Percentiles rank a stretch among this genome's conserved stretches.
Conservation (phyloP, 2,888 invertebrate species). For the Incurvaria masculella region DNA sequence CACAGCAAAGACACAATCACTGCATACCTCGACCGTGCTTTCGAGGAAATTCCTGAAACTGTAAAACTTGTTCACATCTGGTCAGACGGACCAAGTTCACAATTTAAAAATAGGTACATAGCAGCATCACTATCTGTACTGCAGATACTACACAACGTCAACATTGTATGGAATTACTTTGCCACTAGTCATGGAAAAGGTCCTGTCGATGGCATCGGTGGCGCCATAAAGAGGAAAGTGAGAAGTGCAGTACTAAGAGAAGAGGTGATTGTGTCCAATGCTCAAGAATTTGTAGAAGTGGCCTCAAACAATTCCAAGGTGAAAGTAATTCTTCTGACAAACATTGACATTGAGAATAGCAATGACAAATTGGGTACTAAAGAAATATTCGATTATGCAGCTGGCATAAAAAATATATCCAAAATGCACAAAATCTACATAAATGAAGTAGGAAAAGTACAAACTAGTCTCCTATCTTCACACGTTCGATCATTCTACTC, state of each 20-base stretch:
- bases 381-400: no score
- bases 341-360: background rate
- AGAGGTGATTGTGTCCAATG: background rate
- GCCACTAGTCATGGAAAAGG: slow-evolving; percentile 1
- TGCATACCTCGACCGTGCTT: background rate
- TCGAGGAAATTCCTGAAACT: background rate
- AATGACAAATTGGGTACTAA: no score
- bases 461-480: no score
- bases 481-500: no score
- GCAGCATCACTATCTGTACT: background rate
- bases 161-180: background rate
- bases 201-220: background rate
- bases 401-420: no score
- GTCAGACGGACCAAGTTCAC: background rate
- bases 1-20: background rate
- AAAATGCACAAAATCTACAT: no score
- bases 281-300: background rate
- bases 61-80: background rate
- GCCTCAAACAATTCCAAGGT: background rate
- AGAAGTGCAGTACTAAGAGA: background rate
- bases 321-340: background rate
- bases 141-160: background rate
- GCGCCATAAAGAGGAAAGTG: background rate
- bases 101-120: background rate
- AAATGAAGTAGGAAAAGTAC: no score